Evolutionary conservation across 2,888 invertebrate genomes (phyloP).

Genomic region (Carcina quercana): DNA sequence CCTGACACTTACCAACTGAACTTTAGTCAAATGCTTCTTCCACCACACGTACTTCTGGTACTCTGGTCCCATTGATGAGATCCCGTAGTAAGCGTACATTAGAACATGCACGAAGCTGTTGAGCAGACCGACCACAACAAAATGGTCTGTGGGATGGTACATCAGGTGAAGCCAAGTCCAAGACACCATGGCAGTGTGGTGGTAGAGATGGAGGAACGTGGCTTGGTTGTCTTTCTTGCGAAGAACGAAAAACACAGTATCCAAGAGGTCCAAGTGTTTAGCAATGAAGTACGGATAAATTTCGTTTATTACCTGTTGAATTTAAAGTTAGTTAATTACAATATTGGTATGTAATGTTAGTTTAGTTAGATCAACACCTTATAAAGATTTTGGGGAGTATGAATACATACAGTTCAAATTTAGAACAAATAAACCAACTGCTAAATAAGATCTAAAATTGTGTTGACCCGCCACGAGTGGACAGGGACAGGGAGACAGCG

Average conservation of each 20-base stretch:
- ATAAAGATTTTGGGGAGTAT: too few relatives aligned
- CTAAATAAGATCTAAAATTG: too few relatives aligned
- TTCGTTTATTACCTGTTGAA: constrained; percentile 47
- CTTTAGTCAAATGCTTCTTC: constrained; percentile 88
- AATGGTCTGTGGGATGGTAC: constrained; percentile 85
- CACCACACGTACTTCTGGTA: constrained; percentile 88
- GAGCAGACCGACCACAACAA: constrained; percentile 81
- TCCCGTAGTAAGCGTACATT: constrained; percentile 88
- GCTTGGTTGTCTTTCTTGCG: constrained; percentile 86
- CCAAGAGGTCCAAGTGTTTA: constrained; percentile 84
- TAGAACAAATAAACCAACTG: too few relatives aligned
- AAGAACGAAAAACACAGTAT: constrained; percentile 91
- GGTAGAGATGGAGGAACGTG: constrained; percentile 91
- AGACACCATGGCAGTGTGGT: constrained; percentile 86
- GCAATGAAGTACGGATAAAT: constrained; percentile 85
- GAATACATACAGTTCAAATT: too few relatives aligned
- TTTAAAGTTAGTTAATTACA: too few relatives aligned
- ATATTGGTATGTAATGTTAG: too few relatives aligned
- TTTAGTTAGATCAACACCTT: too few relatives aligned
- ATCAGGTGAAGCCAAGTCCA: constrained; percentile 85
- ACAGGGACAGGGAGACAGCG: too few relatives aligned
- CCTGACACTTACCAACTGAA: constrained; percentile 82
- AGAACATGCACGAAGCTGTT: constrained; percentile 87
- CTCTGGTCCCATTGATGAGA: constrained; percentile 83
- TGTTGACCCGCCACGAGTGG: too few relatives aligned